Evolutionary conservation across 2,797 vertebrate genomes (phyloP).

Genomic region (Carcharodon carcharias): DNA sequence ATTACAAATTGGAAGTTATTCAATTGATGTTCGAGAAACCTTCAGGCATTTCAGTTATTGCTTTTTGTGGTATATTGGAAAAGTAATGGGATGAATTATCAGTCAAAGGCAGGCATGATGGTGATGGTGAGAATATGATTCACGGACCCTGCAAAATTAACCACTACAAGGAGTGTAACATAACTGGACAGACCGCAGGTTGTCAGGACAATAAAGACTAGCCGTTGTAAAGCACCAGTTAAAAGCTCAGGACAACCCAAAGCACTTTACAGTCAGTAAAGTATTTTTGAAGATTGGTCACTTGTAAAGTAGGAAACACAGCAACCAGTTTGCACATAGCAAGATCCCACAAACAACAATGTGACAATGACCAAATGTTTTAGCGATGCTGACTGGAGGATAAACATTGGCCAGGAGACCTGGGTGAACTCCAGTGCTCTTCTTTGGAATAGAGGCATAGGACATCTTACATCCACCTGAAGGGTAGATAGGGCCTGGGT

Average conservation of each 20-base stretch:
- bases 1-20: neutral
- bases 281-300: neutral
- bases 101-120: neutral
- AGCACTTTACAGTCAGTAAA: neutral
- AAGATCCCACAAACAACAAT: neutral
- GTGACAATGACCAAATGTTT: neutral
- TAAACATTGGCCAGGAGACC: neutral
- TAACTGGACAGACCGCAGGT: neutral
- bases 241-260: neutral
- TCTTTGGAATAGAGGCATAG: neutral
- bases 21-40: neutral
- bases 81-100: neutral
- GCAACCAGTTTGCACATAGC: neutral
- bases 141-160: neutral
- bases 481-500: neutral
- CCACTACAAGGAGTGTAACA: neutral
- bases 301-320: neutral
- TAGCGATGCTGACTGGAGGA: neutral
- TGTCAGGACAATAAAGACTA: neutral
- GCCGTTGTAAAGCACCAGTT: neutral
- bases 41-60: constrained; percentile 2
- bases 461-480: neutral
- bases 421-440: neutral
- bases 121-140: neutral
- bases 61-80: neutral